Base-by-base conservation (phyloP, 2,888 invertebrate species). In the Heliothis peltigera region DNA sequence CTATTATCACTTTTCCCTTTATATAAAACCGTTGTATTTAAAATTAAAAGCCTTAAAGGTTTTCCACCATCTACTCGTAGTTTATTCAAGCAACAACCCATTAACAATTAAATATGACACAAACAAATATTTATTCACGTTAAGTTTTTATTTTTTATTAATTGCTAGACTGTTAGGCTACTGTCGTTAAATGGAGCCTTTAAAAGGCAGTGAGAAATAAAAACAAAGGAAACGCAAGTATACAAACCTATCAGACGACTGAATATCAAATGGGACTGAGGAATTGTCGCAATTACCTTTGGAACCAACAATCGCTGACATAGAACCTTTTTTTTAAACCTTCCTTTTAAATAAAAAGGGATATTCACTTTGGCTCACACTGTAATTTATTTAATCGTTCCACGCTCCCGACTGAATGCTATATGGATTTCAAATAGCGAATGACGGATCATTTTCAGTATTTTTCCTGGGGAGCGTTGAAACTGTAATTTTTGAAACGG, bases 361-460 rank as follows among this genome's bases (percentile, higher is more conserved):
- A 21, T 15, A 46, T 15, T 19, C 18, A 43, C 21, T 35, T 42
- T 48, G 10, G 19, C 15, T 35, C 21, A 4, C 32, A 7, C 21
- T 25, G 32, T 55, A 35, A 52, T 69, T 73, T 28, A 51, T 32
- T 54, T 21, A 46, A 68, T 55, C 22, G 32, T 8, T 18, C 7
- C 32, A 12, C 15, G 35, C 28, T n/a, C 8, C 43, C 35, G 2
- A 4, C 12, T 51, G 17, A 22, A 42, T 42, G 3, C 12, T 19
- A 0, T n/a, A 25, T 46, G 19, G 17, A 42, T 52, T 62, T 25
- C 5, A 52, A 3, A 52, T 22, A 22, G 18, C 0, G 15, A 71
- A 19, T 25, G 4, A 15, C 12, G 3, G 18, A 22, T 2, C 1
- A 4, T 51, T 22, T 18, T 12, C n/a, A 18, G 12, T 18, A 10